Evolutionary conservation across 2,797 vertebrate genomes (phyloP), one percentile per base, ranked within the genome.

Genomic region (Parauchenoglanis ngamensis): DNA sequence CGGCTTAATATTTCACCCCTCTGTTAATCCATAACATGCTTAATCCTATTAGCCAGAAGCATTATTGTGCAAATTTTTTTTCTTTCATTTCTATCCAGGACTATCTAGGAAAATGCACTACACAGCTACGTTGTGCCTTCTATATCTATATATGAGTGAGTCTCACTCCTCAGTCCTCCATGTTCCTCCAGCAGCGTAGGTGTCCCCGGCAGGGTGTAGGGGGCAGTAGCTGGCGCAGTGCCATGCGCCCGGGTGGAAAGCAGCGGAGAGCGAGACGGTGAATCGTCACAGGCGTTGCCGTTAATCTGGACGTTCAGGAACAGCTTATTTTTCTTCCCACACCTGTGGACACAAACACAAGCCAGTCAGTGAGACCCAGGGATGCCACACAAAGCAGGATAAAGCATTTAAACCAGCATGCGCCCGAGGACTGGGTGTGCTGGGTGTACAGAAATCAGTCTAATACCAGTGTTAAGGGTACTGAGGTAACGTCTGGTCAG

Each of bases 271-370:
- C 95, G 94, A 31, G 94, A 94, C 2, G 94, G 91, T 0, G 91
- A 91, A 88, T 97, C 95, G 84, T 95, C 93, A n/a, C 86, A 93
- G 19, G 92, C 92, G 4, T 91, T 95, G 80, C 94, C 96, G 28
- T 94, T 93, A 84, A 96, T 93, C 93, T 90, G 95, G 94, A 95
- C 95, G 85, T 94, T 96, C 84, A 94, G 92, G 87, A 93, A 88
- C 89, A 95, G 90, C 90, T 95, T 95, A 85, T 95, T 96, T 94
- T 95, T 96, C 95, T 97, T 97, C 91, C 94, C 94, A 85, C 96
- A 97, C 94, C 97, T 98, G 91, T 86, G 89, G 89, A 91, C 86
- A 85, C 88, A 46, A 67, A 89, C 5, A 59, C 35, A 77, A 40
- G 19, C 10, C 3, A 28, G 17, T 59, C 21, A 79, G 57, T 40